Evolutionary conservation across 2,797 vertebrate genomes (phyloP).

Genomic region (Bufotes viridis): DNA sequence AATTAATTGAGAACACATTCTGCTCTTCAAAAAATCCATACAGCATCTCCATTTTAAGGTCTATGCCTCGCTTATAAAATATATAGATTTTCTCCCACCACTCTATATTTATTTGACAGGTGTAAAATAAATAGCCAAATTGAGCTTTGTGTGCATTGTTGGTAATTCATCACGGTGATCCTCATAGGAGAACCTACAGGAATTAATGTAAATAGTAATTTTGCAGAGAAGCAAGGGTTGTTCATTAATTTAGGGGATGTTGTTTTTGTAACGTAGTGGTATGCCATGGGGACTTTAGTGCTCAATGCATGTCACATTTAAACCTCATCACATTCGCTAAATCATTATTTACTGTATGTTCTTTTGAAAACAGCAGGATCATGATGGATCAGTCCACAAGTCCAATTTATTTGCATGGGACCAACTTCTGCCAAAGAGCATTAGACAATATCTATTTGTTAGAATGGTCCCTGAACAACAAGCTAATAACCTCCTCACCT

Average conservation of each 20-base stretch:
- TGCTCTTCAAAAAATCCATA: background rate
- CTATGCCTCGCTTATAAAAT: background rate
- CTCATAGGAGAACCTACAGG: background rate
- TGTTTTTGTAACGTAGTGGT: background rate
- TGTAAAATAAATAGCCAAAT: background rate
- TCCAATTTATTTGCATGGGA: no score
- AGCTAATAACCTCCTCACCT: no score
- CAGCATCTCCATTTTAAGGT: background rate
- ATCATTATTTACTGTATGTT: background rate
- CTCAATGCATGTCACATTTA: background rate
- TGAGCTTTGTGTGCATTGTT: background rate
- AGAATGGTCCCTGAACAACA: no score
- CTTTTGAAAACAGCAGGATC: background rate
- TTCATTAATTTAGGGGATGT: background rate
- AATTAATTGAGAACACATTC: slow-evolving; percentile 2
- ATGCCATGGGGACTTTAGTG: background rate
- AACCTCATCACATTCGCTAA: background rate
- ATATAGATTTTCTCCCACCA: background rate
- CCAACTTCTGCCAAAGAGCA: no score
- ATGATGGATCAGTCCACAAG: background rate
- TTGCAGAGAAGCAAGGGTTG: background rate
- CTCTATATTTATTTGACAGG: slow-evolving; percentile 8
- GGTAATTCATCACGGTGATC: background rate
- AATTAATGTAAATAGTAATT: background rate
- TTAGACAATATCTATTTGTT: no score